A percentile compares a stretch with the other conserved stretches of the same genome.
These are phyloP conservation scores for Phymorhynchus buccinoides DNA, from an alignment of 1,140 invertebrate species.

Conservation along the genomic window DNA sequence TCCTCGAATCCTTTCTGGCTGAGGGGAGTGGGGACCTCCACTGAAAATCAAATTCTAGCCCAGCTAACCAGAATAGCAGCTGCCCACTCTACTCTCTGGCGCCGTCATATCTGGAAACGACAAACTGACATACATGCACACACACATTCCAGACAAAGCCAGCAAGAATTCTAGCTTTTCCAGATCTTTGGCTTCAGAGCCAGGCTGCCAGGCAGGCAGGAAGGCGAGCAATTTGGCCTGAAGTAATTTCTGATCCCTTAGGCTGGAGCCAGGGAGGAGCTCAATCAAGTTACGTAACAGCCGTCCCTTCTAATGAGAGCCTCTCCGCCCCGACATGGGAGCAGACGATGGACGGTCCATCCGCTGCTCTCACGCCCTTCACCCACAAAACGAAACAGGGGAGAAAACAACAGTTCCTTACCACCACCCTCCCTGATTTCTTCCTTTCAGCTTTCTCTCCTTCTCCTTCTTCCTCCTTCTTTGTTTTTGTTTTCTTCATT, in stretches of 20 bases:
- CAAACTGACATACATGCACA: not conserved
- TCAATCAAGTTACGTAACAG: constrained; percentile 29
- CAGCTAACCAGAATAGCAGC: too few relatives aligned
- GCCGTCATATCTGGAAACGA: too few relatives aligned
- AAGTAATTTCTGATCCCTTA: constrained; percentile 25
- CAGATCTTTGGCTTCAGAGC: too few relatives aligned
- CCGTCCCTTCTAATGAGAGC: constrained; percentile 28
- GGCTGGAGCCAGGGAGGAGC: constrained; percentile 22
- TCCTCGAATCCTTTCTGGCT: too few relatives aligned
- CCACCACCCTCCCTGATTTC: constrained; percentile 26
- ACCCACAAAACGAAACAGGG: not conserved
- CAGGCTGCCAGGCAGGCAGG: not conserved
- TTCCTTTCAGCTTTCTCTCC: not conserved
- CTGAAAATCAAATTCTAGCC: too few relatives aligned
- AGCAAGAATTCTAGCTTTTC: too few relatives aligned
- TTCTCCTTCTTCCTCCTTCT: not conserved
- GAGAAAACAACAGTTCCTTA: not conserved
- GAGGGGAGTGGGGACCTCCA: too few relatives aligned
- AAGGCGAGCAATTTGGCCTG: constrained; percentile 5
- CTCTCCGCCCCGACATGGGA: not conserved
- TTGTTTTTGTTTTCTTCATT: too few relatives aligned
- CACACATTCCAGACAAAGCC: not conserved
- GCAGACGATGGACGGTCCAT: not conserved
- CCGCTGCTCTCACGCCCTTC: not conserved
- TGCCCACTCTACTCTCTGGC: too few relatives aligned